Percentiles rank a stretch among this genome's conserved stretches.
These are phyloP conservation scores for Chaetodon trifascialis DNA, from an alignment of 2,113 vertebrate genomes.

Conservation along the genomic window DNA sequence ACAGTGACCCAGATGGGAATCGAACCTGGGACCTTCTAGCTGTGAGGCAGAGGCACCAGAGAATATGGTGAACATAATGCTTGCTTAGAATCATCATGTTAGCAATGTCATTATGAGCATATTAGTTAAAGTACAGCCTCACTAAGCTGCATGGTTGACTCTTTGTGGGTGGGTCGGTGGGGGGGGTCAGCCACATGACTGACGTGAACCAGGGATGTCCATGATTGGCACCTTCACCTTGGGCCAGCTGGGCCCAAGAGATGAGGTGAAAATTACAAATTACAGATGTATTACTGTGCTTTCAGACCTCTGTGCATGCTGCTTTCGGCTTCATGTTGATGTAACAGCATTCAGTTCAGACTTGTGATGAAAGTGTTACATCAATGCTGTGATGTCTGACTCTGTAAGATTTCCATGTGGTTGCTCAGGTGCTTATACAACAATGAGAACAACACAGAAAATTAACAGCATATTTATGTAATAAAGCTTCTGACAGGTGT, in stretches of 20 bases:
- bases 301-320: background rate
- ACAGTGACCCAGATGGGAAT: too few species aligned
- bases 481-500: constrained; percentile 16
- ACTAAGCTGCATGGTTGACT: too few species aligned
- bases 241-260: background rate
- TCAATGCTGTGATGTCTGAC: constrained; percentile 10
- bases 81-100: too few species aligned
- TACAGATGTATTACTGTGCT: background rate
- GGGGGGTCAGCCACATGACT: too few species aligned
- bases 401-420: background rate
- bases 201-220: too few species aligned
- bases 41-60: too few species aligned
- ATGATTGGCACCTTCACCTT: too few species aligned
- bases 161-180: too few species aligned
- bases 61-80: too few species aligned
- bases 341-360: background rate
- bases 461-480: constrained; percentile 11
- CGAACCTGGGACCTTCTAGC: too few species aligned
- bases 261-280: background rate
- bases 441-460: background rate
- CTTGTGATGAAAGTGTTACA: background rate
- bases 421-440: background rate
- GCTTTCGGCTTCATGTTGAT: background rate
- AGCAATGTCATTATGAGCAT: too few species aligned
- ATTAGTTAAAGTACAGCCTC: too few species aligned